Evolutionary conservation across 2,888 invertebrate species (phyloP).

Genomic region (Pemphredon lugubris): DNA sequence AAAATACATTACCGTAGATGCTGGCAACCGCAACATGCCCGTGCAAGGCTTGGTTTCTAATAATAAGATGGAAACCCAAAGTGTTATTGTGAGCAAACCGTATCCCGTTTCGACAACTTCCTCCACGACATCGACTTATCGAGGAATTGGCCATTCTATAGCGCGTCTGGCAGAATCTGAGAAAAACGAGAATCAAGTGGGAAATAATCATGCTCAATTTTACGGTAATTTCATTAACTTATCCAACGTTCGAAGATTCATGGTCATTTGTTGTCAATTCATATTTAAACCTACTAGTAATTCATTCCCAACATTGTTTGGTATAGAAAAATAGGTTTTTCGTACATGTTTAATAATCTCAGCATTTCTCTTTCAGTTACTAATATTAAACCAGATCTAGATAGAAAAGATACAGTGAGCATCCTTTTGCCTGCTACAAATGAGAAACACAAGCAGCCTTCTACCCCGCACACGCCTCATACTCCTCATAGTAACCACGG

Average conservation of each 20-base stretch:
- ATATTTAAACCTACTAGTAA: too few species aligned
- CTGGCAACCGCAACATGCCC: slow-evolving; percentile 72
- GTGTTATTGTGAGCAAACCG: slow-evolving; percentile 84
- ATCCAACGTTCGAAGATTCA: too few species aligned
- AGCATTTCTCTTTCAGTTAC: slow-evolving; percentile 64
- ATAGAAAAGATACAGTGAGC: slow-evolving; percentile 69
- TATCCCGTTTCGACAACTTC: slow-evolving; percentile 74
- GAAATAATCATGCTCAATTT: slow-evolving; percentile 74
- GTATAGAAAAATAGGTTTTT: neutral
- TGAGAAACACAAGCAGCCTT: slow-evolving; percentile 75
- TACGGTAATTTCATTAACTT: slow-evolving; percentile 67
- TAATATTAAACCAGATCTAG: slow-evolving; percentile 73
- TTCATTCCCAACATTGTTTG: neutral
- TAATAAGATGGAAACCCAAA: slow-evolving; percentile 80
- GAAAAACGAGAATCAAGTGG: slow-evolving; percentile 70
- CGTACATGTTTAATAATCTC: neutral
- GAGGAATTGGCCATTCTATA: slow-evolving; percentile 75
- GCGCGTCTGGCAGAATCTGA: slow-evolving; percentile 76
- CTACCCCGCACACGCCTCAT: slow-evolving; percentile 77
- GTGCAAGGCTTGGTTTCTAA: slow-evolving; percentile 73
- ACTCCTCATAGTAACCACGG: slow-evolving; percentile 73
- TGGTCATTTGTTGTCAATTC: too few species aligned
- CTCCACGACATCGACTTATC: slow-evolving; percentile 75
- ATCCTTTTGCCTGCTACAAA: slow-evolving; percentile 62
- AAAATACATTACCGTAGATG: slow-evolving; percentile 64